Conservation (phyloP, 2,113 vertebrate species). For the Perca flavescens region DNA sequence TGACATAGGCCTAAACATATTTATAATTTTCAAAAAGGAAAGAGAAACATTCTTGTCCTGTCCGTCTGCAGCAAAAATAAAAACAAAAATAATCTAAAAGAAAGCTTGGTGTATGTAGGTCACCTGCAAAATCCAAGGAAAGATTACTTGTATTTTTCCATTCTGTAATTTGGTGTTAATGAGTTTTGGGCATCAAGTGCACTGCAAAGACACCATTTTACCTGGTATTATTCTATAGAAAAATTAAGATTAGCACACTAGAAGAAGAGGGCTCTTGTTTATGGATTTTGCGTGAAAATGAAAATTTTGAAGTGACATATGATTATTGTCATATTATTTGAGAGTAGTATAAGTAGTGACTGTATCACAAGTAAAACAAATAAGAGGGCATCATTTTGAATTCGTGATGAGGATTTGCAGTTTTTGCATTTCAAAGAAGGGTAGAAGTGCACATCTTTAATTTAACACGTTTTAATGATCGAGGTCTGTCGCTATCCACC, state of each 20-base stretch:
- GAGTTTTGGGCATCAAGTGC: conserved; percentile 32
- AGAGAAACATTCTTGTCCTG: neutral
- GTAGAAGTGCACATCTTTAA: neutral
- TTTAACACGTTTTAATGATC: neutral
- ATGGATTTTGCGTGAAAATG: neutral
- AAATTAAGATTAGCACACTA: conserved; percentile 35
- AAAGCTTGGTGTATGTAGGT: neutral
- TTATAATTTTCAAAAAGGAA: neutral
- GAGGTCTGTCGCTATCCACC: neutral
- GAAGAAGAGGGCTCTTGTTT: neutral
- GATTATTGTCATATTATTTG: no score
- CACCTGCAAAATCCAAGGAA: conserved; percentile 1
- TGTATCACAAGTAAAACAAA: neutral
- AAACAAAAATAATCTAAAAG: no score
- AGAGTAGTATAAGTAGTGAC: neutral
- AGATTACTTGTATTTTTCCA: conserved; percentile 22
- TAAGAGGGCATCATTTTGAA: neutral
- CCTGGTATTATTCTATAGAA: conserved; percentile 15
- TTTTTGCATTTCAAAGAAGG: neutral
- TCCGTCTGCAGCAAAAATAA: no score
- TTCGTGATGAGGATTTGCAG: neutral
- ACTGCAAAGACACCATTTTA: conserved; percentile 14
- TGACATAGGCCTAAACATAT: neutral
- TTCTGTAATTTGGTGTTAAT: conserved; percentile 47
- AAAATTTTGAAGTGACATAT: neutral